Conservation (phyloP, 2,888 invertebrate genomes). For the Drosophila histrio region DNA sequence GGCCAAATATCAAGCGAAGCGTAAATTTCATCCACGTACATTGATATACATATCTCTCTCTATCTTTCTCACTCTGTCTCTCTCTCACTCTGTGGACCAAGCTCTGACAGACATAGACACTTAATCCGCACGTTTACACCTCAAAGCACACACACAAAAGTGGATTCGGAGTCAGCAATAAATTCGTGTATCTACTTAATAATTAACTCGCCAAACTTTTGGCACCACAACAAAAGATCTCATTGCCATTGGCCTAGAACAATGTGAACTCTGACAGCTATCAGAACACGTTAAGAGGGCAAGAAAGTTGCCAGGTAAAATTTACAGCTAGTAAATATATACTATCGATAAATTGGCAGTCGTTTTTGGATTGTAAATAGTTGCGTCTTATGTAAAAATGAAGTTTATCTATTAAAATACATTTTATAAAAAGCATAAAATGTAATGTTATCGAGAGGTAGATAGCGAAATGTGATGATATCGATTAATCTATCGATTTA, state of each 20-base stretch:
- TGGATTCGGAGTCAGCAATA: slow-evolving; percentile 48
- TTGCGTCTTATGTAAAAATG: background rate
- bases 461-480: background rate
- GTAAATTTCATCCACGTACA: slow-evolving; percentile 55
- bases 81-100: slow-evolving; percentile 5
- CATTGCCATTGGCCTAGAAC: slow-evolving; percentile 13
- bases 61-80: background rate
- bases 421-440: too few relatives aligned
- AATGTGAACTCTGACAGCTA: slow-evolving; percentile 30
- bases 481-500: background rate
- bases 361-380: background rate
- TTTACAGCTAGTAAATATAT: slow-evolving; percentile 2
- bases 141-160: slow-evolving; percentile 68
- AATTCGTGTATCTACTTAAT: slow-evolving; percentile 79
- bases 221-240: slow-evolving; percentile 35
- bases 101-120: slow-evolving; percentile 69
- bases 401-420: too few relatives aligned
- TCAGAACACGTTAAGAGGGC: slow-evolving; percentile 1
- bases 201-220: slow-evolving; percentile 70
- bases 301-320: background rate
- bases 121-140: slow-evolving; percentile 81
- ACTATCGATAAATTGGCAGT: background rate
- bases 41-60: slow-evolving; percentile 55
- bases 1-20: slow-evolving; percentile 54
- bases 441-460: background rate